phyloP scores from a whole-genome alignment of 2,113 vertebrate genomes.

The Campylorhamphus procurvoides region DNA sequence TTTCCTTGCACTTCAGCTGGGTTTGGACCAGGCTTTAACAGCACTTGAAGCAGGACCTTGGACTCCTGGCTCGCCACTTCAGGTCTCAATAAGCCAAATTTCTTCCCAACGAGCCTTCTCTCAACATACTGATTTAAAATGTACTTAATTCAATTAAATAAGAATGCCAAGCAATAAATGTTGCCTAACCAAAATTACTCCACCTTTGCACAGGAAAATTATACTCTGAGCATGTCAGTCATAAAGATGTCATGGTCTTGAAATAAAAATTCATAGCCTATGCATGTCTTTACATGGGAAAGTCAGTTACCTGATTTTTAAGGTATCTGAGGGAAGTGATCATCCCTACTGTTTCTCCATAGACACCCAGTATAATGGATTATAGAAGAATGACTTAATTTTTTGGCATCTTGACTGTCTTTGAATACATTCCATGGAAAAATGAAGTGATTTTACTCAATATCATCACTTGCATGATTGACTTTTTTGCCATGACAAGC shows the following conservation, averaged over 20 bases:
- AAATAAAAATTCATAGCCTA: neutral
- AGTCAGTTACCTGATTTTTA: neutral
- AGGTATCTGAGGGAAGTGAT: neutral
- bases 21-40: neutral
- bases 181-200: constrained; percentile 39
- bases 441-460: constrained; percentile 9
- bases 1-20: neutral
- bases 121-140: neutral
- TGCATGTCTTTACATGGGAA: constrained; percentile 21
- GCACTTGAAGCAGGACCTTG: neutral
- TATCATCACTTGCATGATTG: constrained; percentile 13
- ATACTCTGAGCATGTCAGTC: neutral
- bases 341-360: neutral
- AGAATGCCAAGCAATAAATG: constrained; percentile 11
- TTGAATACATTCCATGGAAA: constrained; percentile 13
- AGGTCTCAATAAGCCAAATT: neutral
- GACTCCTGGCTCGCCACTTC: neutral
- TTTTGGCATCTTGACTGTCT: neutral
- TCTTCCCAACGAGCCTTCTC: neutral
- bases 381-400: constrained; percentile 29
- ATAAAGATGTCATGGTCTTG: neutral
- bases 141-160: constrained; percentile 7
- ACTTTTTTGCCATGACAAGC: neutral
- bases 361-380: neutral
- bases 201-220: constrained; percentile 39